Conservation (phyloP, 2,113 vertebrate species). For the Malaclemys terrapin region DNA sequence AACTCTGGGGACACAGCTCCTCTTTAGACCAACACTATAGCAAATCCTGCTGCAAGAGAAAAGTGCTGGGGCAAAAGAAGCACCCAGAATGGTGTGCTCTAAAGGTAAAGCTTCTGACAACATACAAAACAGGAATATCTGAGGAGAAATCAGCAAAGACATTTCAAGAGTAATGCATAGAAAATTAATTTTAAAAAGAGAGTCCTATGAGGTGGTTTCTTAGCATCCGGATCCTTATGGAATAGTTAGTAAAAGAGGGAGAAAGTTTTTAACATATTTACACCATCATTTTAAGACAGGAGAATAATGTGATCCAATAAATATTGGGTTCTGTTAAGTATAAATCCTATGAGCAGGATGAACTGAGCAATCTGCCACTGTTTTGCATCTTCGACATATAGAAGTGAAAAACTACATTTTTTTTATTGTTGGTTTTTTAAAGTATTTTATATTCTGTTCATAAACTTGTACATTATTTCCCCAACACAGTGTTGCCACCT, state of each 20-base stretch:
- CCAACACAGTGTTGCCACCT: not conserved
- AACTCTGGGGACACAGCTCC: too few relatives aligned
- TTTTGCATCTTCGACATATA: too few relatives aligned
- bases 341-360: too few relatives aligned
- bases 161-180: not conserved
- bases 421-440: too few relatives aligned
- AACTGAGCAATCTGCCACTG: too few relatives aligned
- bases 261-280: not conserved
- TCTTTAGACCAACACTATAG: too few relatives aligned
- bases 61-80: too few relatives aligned
- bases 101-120: not conserved
- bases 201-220: not conserved
- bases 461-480: not conserved
- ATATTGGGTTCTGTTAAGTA: accelerated
- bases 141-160: not conserved
- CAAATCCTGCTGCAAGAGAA: too few relatives aligned
- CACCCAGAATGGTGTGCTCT: too few relatives aligned
- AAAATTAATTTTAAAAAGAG: not conserved
- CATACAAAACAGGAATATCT: not conserved
- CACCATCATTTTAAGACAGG: not conserved
- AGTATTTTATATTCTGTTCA: not conserved
- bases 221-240: not conserved
- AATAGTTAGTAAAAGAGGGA: not conserved
- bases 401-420: too few relatives aligned
- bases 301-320: not conserved